These are phyloP conservation scores for Coronaproctus castanopsis DNA, from an alignment of 2,888 invertebrate species.

Conservation along the genomic window DNA sequence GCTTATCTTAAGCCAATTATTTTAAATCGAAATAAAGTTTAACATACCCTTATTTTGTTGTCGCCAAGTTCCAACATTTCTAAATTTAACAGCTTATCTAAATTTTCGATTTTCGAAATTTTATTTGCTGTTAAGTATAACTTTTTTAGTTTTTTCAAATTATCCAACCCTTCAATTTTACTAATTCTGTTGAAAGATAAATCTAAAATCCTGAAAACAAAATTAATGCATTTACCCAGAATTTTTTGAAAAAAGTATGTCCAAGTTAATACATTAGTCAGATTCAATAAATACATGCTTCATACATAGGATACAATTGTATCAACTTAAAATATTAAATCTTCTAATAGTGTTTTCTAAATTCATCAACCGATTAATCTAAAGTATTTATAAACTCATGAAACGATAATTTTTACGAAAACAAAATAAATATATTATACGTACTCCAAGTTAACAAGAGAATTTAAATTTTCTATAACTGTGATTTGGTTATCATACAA, in stretches of 20 bases:
- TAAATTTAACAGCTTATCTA: slow-evolving; percentile 56
- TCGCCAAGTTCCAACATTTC: slow-evolving; percentile 83
- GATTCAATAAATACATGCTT: no score
- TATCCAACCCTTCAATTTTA: slow-evolving; percentile 62
- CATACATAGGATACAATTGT: no score
- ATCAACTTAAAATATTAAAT: no score
- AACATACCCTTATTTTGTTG: slow-evolving; percentile 62
- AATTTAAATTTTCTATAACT: slow-evolving; percentile 71
- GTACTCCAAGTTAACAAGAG: slow-evolving; percentile 72
- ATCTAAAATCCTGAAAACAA: slow-evolving; percentile 55
- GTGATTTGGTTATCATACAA: slow-evolving; percentile 93
- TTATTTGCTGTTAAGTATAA: slow-evolving; percentile 79
- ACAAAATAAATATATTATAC: slow-evolving; percentile 25
- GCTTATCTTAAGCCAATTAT: no score
- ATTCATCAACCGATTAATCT: no score
- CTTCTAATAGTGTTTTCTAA: no score
- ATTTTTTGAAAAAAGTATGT: no score
- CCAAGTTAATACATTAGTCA: no score
- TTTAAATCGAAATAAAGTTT: no score
- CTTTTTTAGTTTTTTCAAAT: slow-evolving; percentile 53
- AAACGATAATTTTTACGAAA: neutral
- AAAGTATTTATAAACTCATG: slow-evolving; percentile 1
- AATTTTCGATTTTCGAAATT: slow-evolving; percentile 65
- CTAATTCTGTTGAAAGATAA: slow-evolving; percentile 85
- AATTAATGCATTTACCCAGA: no score